A percentile compares a stretch with the other conserved stretches of the same genome.
phyloP scores from a whole-genome alignment of 2,888 invertebrate genomes.

The Clivina fossor region DNA sequence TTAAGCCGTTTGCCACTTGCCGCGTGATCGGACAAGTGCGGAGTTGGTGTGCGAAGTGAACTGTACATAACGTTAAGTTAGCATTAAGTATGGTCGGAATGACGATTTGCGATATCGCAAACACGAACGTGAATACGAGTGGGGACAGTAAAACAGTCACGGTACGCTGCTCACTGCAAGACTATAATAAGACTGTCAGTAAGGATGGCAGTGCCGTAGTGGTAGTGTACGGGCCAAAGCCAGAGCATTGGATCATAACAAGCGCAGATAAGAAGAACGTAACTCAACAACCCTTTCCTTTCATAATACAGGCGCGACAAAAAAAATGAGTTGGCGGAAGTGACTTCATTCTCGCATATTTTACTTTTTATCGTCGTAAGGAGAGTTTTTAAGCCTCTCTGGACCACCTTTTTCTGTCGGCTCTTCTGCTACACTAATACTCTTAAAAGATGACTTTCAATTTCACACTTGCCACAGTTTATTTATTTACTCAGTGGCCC shows the following conservation, averaged over 20 bases:
- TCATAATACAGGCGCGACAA: constrained; percentile 25
- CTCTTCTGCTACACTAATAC: constrained; percentile 45
- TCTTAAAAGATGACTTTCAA: constrained; percentile 51
- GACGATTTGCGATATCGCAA: constrained; percentile 14
- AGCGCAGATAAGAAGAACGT: constrained; percentile 25
- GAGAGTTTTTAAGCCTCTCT: constrained; percentile 34
- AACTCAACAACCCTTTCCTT: constrained; percentile 30
- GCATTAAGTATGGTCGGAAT: background rate
- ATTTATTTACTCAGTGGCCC: constrained; percentile 47
- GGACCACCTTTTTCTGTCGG: constrained; percentile 26
- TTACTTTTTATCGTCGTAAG: constrained; percentile 40
- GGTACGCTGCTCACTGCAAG: no score
- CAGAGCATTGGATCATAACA: constrained; percentile 32
- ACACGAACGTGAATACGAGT: constrained; percentile 1
- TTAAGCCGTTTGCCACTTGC: no score
- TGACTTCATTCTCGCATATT: constrained; percentile 41
- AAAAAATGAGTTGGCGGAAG: constrained; percentile 27
- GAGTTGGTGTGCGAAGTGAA: background rate
- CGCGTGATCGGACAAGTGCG: no score
- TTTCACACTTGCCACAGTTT: constrained; percentile 52
- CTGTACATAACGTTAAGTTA: background rate
- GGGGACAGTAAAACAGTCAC: background rate
- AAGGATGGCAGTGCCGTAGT: no score
- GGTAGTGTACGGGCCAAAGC: no score
- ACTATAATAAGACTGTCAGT: no score